Percentiles rank a stretch among this genome's conserved stretches.
phyloP scores from a whole-genome alignment of 2,797 vertebrate species.

The Morelia viridis region DNA sequence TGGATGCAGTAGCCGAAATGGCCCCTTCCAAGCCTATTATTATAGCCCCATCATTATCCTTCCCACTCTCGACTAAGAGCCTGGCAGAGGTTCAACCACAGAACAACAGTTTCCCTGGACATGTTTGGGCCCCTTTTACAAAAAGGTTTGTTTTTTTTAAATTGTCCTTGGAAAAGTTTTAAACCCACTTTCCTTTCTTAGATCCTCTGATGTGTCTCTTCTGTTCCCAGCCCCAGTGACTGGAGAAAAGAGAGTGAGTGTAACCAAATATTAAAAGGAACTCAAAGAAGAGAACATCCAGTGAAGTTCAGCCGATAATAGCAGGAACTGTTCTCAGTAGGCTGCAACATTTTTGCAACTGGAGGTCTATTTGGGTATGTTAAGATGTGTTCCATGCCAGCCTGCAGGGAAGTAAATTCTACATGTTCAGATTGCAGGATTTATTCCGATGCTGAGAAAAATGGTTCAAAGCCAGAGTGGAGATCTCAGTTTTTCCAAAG shows the following conservation, averaged over 20 bases:
- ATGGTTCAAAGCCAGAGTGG: neutral
- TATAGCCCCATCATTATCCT: neutral
- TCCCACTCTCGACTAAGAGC: neutral
- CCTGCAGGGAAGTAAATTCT: neutral
- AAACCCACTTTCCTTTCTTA: neutral
- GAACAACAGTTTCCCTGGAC: neutral
- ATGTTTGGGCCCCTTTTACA: neutral
- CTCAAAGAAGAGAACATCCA: constrained; percentile 41
- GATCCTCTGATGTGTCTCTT: neutral
- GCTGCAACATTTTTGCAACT: constrained; percentile 8
- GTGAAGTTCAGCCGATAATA: constrained; percentile 51
- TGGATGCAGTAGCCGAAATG: too few species aligned
- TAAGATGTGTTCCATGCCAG: neutral
- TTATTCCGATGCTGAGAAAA: neutral
- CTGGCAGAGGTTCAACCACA: neutral
- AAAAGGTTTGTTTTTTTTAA: neutral
- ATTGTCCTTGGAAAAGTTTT: neutral
- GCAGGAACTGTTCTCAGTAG: constrained; percentile 29
- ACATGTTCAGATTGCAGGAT: neutral
- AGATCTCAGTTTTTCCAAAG: neutral
- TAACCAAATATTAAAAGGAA: constrained; percentile 38
- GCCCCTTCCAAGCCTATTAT: too few species aligned
- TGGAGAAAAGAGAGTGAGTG: neutral
- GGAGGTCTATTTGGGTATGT: constrained; percentile 24
- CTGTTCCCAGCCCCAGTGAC: neutral